These are phyloP conservation scores for Thysanoteuthis rhombus DNA, from an alignment of 2,888 invertebrate genomes.

Conservation along the genomic window DNA sequence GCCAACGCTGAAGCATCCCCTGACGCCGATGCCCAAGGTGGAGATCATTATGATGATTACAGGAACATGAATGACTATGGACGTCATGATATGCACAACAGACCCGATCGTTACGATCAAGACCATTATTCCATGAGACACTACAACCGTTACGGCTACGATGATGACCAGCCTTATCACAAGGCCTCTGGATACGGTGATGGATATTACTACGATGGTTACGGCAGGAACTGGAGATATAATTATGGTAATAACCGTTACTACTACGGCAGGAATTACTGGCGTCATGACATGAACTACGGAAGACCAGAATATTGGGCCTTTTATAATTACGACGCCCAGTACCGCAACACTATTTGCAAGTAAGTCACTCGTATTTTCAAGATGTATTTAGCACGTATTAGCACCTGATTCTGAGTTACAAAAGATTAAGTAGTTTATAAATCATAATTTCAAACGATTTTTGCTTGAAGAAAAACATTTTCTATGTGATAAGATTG, in stretches of 20 bases:
- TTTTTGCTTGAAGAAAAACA: too few relatives aligned
- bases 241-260: neutral
- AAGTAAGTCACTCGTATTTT: neutral
- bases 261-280: slow-evolving; percentile 21
- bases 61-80: neutral
- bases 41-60: neutral
- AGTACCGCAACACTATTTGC: slow-evolving; percentile 16
- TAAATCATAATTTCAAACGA: too few relatives aligned
- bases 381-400: neutral
- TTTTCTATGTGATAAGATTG: too few relatives aligned
- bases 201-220: neutral
- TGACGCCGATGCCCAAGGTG: neutral
- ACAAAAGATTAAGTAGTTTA: too few relatives aligned
- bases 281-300: neutral
- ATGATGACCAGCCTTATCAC: neutral
- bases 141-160: neutral
- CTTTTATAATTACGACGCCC: neutral
- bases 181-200: neutral
- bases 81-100: neutral
- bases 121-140: neutral
- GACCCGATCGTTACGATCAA: neutral
- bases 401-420: too few relatives aligned
- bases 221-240: neutral
- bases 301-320: slow-evolving; percentile 27
- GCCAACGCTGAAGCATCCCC: neutral